Conservation (phyloP, 2,797 vertebrate genomes). For the Emydoidea blandingii region DNA sequence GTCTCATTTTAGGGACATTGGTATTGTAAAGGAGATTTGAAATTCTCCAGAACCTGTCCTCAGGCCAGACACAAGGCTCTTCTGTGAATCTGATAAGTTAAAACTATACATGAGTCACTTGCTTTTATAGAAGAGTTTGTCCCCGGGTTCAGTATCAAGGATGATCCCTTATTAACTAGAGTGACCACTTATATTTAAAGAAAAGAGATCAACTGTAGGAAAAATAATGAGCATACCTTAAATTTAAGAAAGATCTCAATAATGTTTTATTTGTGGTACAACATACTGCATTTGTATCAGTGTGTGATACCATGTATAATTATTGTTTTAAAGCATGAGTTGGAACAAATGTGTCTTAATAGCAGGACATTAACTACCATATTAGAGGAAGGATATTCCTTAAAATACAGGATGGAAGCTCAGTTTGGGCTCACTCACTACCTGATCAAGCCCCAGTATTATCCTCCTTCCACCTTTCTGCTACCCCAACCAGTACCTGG, state of each 20-base stretch:
- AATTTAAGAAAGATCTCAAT: neutral
- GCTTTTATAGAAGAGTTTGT: neutral
- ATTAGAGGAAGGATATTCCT: neutral
- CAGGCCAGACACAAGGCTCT: neutral
- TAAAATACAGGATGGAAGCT: neutral
- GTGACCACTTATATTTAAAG: neutral
- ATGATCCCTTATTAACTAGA: neutral
- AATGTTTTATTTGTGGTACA: neutral
- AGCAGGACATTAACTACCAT: neutral
- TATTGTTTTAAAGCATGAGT: neutral
- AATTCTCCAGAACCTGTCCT: neutral
- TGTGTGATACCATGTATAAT: neutral
- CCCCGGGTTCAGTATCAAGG: neutral
- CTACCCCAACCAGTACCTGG: neutral
- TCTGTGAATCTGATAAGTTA: neutral
- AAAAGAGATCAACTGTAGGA: neutral
- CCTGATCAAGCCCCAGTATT: neutral
- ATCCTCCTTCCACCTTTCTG: neutral
- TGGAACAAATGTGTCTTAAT: neutral
- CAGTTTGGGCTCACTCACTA: neutral
- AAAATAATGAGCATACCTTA: neutral
- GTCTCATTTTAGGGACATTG: neutral
- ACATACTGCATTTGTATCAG: neutral
- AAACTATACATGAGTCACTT: neutral
- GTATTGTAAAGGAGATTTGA: neutral